Percentiles rank a stretch among this genome's conserved stretches.
phyloP scores from a whole-genome alignment of 2,113 vertebrate genomes.

The Heliornis fulica region DNA sequence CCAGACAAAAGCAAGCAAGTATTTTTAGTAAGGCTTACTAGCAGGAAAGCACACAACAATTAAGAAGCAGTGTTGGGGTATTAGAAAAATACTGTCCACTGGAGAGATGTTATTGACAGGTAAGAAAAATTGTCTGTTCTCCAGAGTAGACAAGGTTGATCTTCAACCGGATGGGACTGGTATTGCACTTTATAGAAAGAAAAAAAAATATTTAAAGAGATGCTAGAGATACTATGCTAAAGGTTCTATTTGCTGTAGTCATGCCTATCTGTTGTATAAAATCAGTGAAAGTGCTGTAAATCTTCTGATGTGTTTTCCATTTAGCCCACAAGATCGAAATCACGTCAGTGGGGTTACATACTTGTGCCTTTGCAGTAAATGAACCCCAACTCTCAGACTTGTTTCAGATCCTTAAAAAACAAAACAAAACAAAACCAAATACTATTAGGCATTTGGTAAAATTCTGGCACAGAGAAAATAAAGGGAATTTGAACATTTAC shows the following conservation, averaged over 20 bases:
- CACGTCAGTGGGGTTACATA: not conserved
- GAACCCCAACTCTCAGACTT: not conserved
- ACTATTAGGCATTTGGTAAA: not conserved
- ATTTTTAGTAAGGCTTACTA: slow-evolving; percentile 55
- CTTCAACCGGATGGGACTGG: slow-evolving; percentile 28
- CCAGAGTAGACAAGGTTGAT: slow-evolving; percentile 57
- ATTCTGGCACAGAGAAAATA: not conserved
- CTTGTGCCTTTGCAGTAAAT: not conserved
- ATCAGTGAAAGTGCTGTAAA: not conserved
- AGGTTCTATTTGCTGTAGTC: not conserved
- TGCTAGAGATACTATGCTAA: not conserved
- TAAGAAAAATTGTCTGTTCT: slow-evolving; percentile 43
- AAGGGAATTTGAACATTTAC: not conserved
- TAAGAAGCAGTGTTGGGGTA: slow-evolving; percentile 1
- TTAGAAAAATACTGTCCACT: slow-evolving; percentile 33
- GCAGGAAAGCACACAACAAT: slow-evolving; percentile 46
- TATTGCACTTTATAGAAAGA: not conserved
- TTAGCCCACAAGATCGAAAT: not conserved
- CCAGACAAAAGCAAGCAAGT: slow-evolving; percentile 56
- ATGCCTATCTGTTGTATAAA: not conserved
- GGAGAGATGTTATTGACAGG: slow-evolving; percentile 35
- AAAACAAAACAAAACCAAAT: not conserved
- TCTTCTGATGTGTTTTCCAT: not conserved
- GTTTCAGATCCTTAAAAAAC: not conserved
- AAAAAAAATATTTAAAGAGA: not conserved